Base-by-base conservation (phyloP, 2,888 invertebrate genomes). In the Acrobasis suavella region DNA sequence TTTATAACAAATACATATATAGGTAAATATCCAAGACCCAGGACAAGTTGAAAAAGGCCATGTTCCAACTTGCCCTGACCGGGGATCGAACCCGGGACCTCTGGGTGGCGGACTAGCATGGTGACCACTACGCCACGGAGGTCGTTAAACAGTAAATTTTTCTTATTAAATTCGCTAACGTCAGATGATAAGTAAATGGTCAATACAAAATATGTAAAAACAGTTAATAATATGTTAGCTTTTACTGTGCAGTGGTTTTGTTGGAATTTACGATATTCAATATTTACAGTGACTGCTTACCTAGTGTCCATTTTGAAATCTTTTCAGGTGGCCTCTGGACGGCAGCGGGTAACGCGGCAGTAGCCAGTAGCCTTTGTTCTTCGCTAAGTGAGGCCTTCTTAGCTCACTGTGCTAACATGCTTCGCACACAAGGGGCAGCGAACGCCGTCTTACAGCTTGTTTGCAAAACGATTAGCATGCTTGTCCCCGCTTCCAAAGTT, bases 391-490 rank as follows among this genome's bases (percentile, higher is more conserved):
- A 76, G 76, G 76, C 77, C 83, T 82, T 74, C 80, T 78, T 76
- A 75, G 75, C 75, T 80, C 79, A 80, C 82, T 83, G 80, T 83
- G 84, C 81, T 90, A 89, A 90, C 78, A 85, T 74, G 73, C 75
- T 81, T 75, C 72, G 79, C 77, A 86, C 79, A 88, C 86, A 87
- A 70, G 72, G 67, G 76, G 75, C 74, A 74, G 77, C 77, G 81
- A 79, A 77, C 74, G 75, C 77, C 73, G 80, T 82, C 80, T 80
- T 87, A 82, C 82, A 83, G 77, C 77, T 71, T 91, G 86, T 91
- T 91, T 91, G 89, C 77, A 78, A 73, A 84, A 75, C 83, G 91
- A 91, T 91, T 91, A 91, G 78, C 90, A 86, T 77, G 72, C 78
- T 85, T 81, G 85, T 85, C 81, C 83, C 84, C 81, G 83, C 84